A percentile compares a stretch with the other conserved stretches of the same genome.
phyloP scores from a whole-genome alignment of 2,888 invertebrate species.

The Hemicrepidius hirtus region DNA sequence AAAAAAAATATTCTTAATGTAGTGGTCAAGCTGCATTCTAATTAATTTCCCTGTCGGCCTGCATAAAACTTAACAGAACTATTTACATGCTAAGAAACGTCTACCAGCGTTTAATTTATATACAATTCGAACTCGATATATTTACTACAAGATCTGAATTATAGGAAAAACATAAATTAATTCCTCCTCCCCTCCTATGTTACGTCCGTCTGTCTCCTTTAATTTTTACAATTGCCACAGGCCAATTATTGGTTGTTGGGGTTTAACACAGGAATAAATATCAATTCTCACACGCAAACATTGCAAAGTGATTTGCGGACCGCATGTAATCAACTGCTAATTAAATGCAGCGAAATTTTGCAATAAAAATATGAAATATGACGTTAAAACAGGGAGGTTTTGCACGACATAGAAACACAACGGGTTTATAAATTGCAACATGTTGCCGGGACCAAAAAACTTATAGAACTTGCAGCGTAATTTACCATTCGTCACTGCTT shows the following conservation, averaged over 20 bases:
- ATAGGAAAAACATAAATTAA: slow-evolving; percentile 34
- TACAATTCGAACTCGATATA: slow-evolving; percentile 21
- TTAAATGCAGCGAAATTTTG: slow-evolving; percentile 32
- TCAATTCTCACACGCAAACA: slow-evolving; percentile 30
- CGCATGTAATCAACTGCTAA: slow-evolving; percentile 19
- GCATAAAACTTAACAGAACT: slow-evolving; percentile 22
- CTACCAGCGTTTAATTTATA: slow-evolving; percentile 19
- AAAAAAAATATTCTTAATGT: not conserved
- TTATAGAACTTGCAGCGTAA: not conserved
- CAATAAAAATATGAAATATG: slow-evolving; percentile 32
- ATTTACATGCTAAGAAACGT: slow-evolving; percentile 28
- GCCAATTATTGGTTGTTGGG: slow-evolving; percentile 26
- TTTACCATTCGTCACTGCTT: slow-evolving; percentile 11
- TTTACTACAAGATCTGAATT: slow-evolving; percentile 13
- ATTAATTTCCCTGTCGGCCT: slow-evolving; percentile 21
- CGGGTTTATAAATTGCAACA: not conserved
- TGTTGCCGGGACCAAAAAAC: slow-evolving; percentile 6
- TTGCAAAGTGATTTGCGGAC: slow-evolving; percentile 19
- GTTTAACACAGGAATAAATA: slow-evolving; percentile 24
- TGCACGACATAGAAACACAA: slow-evolving; percentile 22
- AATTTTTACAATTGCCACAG: not conserved
- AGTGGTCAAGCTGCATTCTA: slow-evolving; percentile 16
- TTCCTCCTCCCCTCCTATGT: no score
- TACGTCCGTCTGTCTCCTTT: not conserved
- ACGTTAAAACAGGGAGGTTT: slow-evolving; percentile 18